phyloP scores from a whole-genome alignment of 2,888 invertebrate genomes.

The Agriopis marginaria region DNA sequence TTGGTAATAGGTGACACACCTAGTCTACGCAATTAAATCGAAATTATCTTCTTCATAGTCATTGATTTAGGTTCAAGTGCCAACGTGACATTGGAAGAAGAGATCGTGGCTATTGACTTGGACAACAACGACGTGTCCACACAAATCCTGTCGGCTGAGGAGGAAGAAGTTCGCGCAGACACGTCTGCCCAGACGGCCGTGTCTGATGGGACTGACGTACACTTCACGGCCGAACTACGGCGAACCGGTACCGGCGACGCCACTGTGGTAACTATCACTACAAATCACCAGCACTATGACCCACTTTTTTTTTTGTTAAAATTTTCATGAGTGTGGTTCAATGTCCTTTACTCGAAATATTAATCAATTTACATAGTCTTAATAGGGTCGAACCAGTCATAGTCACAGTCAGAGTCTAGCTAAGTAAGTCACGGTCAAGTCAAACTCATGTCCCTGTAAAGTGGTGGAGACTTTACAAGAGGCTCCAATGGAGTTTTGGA shows the following conservation, averaged over 20 bases:
- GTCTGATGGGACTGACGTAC: not conserved
- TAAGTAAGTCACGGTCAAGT: too few relatives aligned
- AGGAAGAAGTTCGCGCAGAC: slow-evolving; percentile 1
- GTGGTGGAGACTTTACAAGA: too few relatives aligned
- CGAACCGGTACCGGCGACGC: not conserved
- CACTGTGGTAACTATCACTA: not conserved
- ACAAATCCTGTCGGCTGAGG: not conserved
- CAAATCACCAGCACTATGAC: not conserved
- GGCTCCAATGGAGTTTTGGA: too few relatives aligned
- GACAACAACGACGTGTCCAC: not conserved
- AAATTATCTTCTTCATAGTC: not conserved
- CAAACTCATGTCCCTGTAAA: too few relatives aligned
- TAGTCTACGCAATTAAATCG: too few relatives aligned
- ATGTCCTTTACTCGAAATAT: too few relatives aligned
- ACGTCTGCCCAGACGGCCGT: not conserved
- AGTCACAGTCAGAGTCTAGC: too few relatives aligned
- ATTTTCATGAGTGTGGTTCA: too few relatives aligned
- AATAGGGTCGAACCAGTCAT: too few relatives aligned
- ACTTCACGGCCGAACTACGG: not conserved
- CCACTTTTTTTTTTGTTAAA: too few relatives aligned
- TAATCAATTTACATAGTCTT: too few relatives aligned
- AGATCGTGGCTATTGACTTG: slow-evolving; percentile 56
- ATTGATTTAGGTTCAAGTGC: slow-evolving; percentile 1
- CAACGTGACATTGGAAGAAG: slow-evolving; percentile 54
- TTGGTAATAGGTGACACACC: too few relatives aligned